These are phyloP conservation scores for Halisarca cf. caerulea DNA, from an alignment of 37 sponge, comb jelly and placozoan species.

Conservation along the genomic window DNA sequence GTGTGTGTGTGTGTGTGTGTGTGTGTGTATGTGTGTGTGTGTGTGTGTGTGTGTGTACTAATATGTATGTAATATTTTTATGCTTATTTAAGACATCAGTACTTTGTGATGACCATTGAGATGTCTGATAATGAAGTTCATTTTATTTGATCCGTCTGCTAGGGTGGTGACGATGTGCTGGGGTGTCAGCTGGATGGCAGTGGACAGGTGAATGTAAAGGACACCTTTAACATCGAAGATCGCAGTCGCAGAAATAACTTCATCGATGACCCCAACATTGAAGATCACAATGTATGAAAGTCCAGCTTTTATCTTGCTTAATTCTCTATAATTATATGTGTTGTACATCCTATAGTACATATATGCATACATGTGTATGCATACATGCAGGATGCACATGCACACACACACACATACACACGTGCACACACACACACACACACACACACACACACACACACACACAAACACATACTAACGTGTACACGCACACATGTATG, in stretches of 20 bases:
- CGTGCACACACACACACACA: no score
- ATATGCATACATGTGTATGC: background rate
- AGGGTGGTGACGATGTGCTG: constrained; percentile 24
- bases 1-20: no score
- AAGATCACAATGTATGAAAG: constrained; percentile 2
- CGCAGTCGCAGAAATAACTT: background rate
- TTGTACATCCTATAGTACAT: no score
- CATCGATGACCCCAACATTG: constrained; percentile 8
- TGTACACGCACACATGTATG: no score
- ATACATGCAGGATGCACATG: background rate
- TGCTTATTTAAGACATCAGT: no score
- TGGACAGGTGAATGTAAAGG: background rate
- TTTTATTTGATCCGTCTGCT: no score
- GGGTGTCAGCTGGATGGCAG: background rate
- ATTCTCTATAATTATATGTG: background rate
- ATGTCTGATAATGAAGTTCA: background rate
- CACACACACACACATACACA: no score
- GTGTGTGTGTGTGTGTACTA: no score
- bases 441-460: no score
- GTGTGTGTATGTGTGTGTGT: no score
- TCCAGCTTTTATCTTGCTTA: background rate
- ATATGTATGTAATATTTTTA: no score
- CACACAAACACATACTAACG: no score
- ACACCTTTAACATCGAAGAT: constrained; percentile 4
- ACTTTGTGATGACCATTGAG: background rate